Evolutionary conservation across 2,797 vertebrate species (phyloP).

Genomic region (Huso huso): DNA sequence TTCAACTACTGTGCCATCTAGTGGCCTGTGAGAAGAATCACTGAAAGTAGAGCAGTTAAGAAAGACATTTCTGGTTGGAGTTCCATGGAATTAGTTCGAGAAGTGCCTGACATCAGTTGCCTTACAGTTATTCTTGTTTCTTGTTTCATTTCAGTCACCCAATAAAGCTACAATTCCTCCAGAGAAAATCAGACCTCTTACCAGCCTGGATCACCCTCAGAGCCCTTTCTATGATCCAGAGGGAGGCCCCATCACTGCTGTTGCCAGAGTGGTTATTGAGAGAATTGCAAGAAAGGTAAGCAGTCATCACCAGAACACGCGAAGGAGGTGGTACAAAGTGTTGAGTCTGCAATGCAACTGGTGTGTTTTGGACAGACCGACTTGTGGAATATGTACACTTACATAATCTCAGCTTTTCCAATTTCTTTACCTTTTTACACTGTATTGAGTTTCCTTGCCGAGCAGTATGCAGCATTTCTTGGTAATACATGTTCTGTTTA

Average conservation of each 20-base stretch:
- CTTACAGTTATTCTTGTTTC: neutral
- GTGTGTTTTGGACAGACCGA: no score
- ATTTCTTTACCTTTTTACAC: no score
- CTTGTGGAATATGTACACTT: no score
- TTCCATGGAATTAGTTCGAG: neutral
- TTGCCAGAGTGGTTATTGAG: conserved; percentile 85
- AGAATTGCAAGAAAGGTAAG: conserved; percentile 93
- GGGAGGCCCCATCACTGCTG: conserved; percentile 87
- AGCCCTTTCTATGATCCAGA: conserved; percentile 97
- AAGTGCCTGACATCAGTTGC: no score
- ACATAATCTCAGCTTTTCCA: no score
- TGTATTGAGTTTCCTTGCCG: no score
- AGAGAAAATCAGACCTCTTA: conserved; percentile 94
- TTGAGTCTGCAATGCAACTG: no score
- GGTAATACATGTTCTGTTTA: conserved; percentile 18
- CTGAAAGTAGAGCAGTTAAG: neutral
- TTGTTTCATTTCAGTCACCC: conserved; percentile 66
- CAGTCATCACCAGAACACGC: no score
- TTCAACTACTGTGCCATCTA: no score
- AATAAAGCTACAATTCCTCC: conserved; percentile 78
- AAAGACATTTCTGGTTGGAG: neutral
- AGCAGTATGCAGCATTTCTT: no score
- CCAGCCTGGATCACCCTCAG: conserved; percentile 91
- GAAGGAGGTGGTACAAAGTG: no score
- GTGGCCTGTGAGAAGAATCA: neutral